These are phyloP conservation scores for Catostomus latipinnis DNA, from an alignment of 2,797 vertebrate species.

Conservation along the genomic window DNA sequence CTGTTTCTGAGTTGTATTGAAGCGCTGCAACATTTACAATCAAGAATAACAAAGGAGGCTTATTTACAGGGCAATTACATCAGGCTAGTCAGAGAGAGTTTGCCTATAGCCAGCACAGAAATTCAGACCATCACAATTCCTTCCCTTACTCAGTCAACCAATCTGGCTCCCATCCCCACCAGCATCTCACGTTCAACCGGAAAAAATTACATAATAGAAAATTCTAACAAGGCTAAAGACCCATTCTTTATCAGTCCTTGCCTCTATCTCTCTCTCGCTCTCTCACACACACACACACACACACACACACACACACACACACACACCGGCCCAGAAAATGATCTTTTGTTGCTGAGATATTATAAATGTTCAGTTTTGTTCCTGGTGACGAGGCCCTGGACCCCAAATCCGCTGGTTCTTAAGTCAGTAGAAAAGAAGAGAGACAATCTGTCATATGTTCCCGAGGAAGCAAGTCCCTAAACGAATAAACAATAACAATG, in stretches of 20 bases:
- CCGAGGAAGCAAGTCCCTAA: slow-evolving; percentile 29
- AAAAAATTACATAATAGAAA: slow-evolving; percentile 68
- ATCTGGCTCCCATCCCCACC: slow-evolving; percentile 33
- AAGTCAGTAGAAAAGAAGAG: background rate
- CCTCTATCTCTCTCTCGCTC: slow-evolving; percentile 3
- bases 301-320: too few relatives aligned
- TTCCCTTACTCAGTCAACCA: slow-evolving; percentile 27
- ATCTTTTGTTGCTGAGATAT: slow-evolving; percentile 68
- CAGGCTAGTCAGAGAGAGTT: slow-evolving; percentile 66
- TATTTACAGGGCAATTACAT: slow-evolving; percentile 77
- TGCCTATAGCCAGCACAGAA: slow-evolving; percentile 63
- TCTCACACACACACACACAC: slow-evolving; percentile 35
- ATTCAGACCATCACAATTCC: slow-evolving; percentile 63
- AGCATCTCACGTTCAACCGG: slow-evolving; percentile 57
- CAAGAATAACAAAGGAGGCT: slow-evolving; percentile 65
- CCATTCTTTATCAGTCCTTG: slow-evolving; percentile 44
- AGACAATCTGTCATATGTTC: slow-evolving; percentile 11
- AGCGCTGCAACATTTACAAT: slow-evolving; percentile 60
- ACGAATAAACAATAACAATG: slow-evolving; percentile 3
- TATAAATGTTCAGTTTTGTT: slow-evolving; percentile 39
- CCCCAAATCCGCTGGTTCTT: slow-evolving; percentile 43
- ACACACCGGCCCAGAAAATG: slow-evolving; percentile 48
- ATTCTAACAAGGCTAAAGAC: slow-evolving; percentile 69
- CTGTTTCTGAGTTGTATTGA: background rate
- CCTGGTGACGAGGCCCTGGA: slow-evolving; percentile 21